These are phyloP conservation scores for Sorex araneus DNA, from an alignment of 2,113 vertebrate species.

Conservation along the genomic window DNA sequence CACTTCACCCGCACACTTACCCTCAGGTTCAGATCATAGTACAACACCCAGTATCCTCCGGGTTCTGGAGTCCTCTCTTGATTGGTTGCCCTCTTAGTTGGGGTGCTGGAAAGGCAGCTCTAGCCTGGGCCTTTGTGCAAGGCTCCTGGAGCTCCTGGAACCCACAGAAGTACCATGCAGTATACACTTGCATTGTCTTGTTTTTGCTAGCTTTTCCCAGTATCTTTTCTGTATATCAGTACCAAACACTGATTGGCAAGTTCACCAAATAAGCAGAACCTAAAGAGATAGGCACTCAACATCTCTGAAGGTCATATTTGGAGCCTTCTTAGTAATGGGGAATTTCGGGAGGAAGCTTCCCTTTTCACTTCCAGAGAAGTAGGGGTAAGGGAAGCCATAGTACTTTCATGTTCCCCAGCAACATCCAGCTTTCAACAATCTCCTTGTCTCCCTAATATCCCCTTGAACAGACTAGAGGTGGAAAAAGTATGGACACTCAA, in stretches of 20 bases:
- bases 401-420: background rate
- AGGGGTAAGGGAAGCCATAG: background rate
- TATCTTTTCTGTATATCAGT: background rate
- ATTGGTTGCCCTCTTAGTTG: background rate
- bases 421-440: background rate
- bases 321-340: accelerated
- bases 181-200: background rate
- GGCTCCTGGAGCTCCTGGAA: background rate
- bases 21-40: too few species aligned
- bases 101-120: background rate
- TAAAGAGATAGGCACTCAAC: background rate
- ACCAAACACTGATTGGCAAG: background rate
- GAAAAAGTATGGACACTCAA: background rate
- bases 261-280: background rate
- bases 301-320: background rate
- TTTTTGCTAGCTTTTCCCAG: background rate
- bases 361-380: background rate
- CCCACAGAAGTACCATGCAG: too few species aligned
- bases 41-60: background rate
- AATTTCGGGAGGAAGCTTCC: background rate
- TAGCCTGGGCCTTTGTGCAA: background rate
- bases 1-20: background rate
- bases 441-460: background rate
- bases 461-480: background rate
- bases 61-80: background rate